Base-by-base conservation (phyloP, 2,888 invertebrate species). In the Hyppa rectilinea region DNA sequence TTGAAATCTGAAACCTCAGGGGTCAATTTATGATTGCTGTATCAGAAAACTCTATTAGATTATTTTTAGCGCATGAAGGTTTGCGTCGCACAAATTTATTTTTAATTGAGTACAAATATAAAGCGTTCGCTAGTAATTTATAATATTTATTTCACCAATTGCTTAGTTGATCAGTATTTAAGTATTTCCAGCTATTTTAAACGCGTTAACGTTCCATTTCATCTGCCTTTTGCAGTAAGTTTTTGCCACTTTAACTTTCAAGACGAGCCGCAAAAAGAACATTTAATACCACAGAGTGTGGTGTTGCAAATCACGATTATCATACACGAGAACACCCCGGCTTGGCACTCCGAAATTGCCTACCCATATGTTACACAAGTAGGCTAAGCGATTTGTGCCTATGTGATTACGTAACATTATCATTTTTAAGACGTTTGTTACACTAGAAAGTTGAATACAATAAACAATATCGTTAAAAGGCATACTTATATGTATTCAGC, bases 291-390 rank as follows among this genome's bases (percentile, higher is more conserved):
- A n/a, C 53, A 38, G 49, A 29, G n/a, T 56, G 47, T 58, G 45
- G 43, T 52, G n/a, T 66, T 59, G 53, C 49, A 77, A 78, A 56
- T 60, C 55, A 45, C 20, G 29, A 63, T 59, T 31, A 60, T 72
- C 40, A 34, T 72, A 56, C 36, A 55, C 29, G 12, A 49, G 17
- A 53, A 77, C 34, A 50, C n/a, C 29, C n/a, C 29, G 26, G 34
- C 58, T 49, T 50, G 59, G 53, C 45, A 64, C 47, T 72, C 17
- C 47, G 47, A 50, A 78, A 77, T 78, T 60, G 66, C 62, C 50
- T 63, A 49, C 38, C 62, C 62, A 71, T 78, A 47, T 78, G 59
- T 63, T 60, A 60, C 66, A 36, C 12, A 63, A 78, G 53, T 52
- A 58, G 61, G 31, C 53, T 62, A 63, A 66, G 29, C 62, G 31